phyloP scores from a whole-genome alignment of 1,140 invertebrate species.

The Lordiphosa clarofinis region DNA sequence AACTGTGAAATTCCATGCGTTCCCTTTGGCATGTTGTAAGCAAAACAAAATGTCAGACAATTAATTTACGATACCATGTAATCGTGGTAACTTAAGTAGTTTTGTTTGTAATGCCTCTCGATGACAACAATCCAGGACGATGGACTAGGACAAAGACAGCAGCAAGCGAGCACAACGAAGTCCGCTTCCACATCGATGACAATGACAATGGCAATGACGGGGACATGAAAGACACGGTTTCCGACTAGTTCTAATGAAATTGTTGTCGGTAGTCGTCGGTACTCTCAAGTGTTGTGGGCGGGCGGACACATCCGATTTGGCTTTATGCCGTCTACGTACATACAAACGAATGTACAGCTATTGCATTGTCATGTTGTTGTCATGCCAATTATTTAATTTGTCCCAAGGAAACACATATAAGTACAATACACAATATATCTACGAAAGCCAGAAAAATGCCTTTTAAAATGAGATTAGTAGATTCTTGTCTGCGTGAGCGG shows the following conservation, averaged over 20 bases:
- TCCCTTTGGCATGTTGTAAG: conserved; percentile 53
- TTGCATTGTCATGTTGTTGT: conserved; percentile 56
- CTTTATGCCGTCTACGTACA: not conserved
- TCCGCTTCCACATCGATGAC: conserved; percentile 40
- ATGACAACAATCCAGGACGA: conserved; percentile 22
- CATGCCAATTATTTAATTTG: conserved; percentile 78
- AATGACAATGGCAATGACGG: conserved; percentile 31
- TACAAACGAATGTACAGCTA: not conserved
- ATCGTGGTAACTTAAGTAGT: conserved; percentile 76
- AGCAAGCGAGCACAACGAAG: not conserved
- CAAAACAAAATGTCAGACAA: conserved; percentile 74
- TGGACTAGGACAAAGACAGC: conserved; percentile 31
- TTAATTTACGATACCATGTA: conserved; percentile 77
- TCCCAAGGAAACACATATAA: conserved; percentile 36
- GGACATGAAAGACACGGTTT: conserved; percentile 30
- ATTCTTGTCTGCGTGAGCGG: not conserved
- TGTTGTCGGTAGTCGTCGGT: conserved; percentile 45
- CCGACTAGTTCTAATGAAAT: conserved; percentile 66
- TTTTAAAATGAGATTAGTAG: conserved; percentile 52
- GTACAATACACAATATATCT: too few relatives aligned
- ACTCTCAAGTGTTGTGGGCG: conserved; percentile 26
- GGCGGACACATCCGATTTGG: conserved; percentile 16
- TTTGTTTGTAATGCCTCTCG: conserved; percentile 71
- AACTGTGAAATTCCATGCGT: not conserved
- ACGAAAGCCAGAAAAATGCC: not conserved